Base-by-base conservation (phyloP, 1,140 invertebrate genomes). In the Cardiocondyla obscurior region DNA sequence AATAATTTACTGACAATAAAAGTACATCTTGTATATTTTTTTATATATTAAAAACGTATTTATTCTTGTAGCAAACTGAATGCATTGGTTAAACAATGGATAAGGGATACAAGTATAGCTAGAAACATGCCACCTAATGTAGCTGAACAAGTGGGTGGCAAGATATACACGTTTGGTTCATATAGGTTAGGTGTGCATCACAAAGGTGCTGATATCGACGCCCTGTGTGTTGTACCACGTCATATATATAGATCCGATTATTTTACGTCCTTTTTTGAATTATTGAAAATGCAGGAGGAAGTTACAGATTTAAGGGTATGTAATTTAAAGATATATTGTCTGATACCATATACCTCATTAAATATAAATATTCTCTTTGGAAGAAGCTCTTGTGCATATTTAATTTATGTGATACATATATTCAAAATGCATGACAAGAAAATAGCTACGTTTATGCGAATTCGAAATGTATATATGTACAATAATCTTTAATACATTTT, bases 91-190 rank as follows among this genome's bases (percentile, higher is more conserved):
- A 97, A 98, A 90, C 95, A 97, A 91, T 99, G 98, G 98, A 98
- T 99, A 73, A 95, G 96, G 90, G 97, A 99, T 87, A 95, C 98
- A 14, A 98, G 98, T 84, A 94, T 98, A 64, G 95, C 96, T 87
- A 98, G 97, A 93, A 98, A 98, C 92, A 97, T 99, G 96, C 98
- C 98, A 6, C 95, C 96, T 84, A 97, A 96, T 90, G 96, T 98
- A 0, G 97, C 97, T 7, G 97, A 98, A 82, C 96, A 96, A 90
- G 96, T 99, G 84, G 99, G 99, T 60, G 99, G 99, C 4, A 99
- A 99, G 95, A 98, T 99, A 81, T 99, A 99, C 90, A 99, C 99
- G 33, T 99, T 99, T 95, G 99, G 99, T 60, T 99, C 99, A 65
- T 99, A 97, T 90, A 95, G 97, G 84, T 94, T 97, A 85, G 97